phyloP scores from a whole-genome alignment of 1,140 invertebrate genomes.

The Lethrus apterus region DNA sequence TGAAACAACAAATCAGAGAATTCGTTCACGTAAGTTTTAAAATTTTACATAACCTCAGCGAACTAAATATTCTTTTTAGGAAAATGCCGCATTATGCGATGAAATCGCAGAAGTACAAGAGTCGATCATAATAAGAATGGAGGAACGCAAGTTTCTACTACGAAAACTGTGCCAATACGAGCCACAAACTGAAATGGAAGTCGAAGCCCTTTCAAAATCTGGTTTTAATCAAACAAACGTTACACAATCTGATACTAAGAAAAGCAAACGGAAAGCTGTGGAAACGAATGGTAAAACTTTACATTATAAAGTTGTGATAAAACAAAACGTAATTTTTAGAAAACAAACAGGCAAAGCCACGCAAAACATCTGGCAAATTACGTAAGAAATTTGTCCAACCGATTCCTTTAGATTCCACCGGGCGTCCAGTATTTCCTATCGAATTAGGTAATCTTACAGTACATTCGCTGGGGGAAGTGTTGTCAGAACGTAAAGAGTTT shows the following conservation, averaged over 20 bases:
- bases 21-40: slow-evolving; percentile 34
- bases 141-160: slow-evolving; percentile 67
- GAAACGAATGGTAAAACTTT: neutral
- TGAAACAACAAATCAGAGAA: slow-evolving; percentile 37
- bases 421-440: slow-evolving; percentile 68
- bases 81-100: slow-evolving; percentile 75
- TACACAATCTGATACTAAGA: slow-evolving; percentile 24
- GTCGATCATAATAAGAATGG: slow-evolving; percentile 63
- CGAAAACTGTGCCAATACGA: slow-evolving; percentile 58
- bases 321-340: slow-evolving; percentile 18
- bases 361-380: slow-evolving; percentile 32
- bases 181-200: slow-evolving; percentile 48
- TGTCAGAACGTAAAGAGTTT: slow-evolving; percentile 60
- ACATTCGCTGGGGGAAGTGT: slow-evolving; percentile 71
- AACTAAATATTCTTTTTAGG: slow-evolving; percentile 43
- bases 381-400: slow-evolving; percentile 51
- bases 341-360: slow-evolving; percentile 25
- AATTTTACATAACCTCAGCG: slow-evolving; percentile 5
- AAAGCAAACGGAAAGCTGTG: slow-evolving; percentile 24
- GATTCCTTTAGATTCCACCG: slow-evolving; percentile 58
- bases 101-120: slow-evolving; percentile 71
- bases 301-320: slow-evolving; percentile 16
- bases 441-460: slow-evolving; percentile 63
- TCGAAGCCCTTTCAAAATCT: slow-evolving; percentile 26
- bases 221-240: slow-evolving; percentile 17